A percentile compares a stretch with the other conserved stretches of the same genome.
Evolutionary conservation across 1,140 invertebrate genomes (phyloP).

Genomic region (Drosophila guanche): DNA sequence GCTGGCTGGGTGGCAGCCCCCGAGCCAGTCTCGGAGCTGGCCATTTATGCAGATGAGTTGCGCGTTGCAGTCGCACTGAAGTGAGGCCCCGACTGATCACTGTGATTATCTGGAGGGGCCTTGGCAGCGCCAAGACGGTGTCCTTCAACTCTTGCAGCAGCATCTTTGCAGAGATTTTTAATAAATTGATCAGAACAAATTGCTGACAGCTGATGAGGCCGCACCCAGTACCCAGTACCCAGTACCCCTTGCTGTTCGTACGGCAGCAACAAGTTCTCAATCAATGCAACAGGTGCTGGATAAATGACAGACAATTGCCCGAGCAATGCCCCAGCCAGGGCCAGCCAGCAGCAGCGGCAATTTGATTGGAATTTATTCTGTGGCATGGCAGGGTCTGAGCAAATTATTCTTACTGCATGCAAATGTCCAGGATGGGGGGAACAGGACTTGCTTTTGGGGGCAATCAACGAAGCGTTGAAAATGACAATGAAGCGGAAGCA

Average conservation of each 20-base stretch:
- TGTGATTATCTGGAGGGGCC: conserved; percentile 61
- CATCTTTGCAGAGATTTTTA: conserved; percentile 44
- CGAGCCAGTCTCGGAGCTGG: not conserved
- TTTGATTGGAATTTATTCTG: conserved; percentile 76
- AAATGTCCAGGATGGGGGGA: conserved; percentile 35
- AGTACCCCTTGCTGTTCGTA: not conserved
- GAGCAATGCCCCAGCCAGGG: conserved; percentile 32
- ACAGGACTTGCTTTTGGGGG: conserved; percentile 2
- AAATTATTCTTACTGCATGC: conserved; percentile 70
- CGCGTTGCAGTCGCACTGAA: too few species aligned
- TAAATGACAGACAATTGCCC: conserved; percentile 65
- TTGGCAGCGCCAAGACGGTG: conserved; percentile 3
- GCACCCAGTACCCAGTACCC: conserved; percentile 14
- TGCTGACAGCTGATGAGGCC: conserved; percentile 77
- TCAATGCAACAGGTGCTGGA: conserved; percentile 65
- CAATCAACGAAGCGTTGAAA: conserved; percentile 76
- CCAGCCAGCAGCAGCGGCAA: conserved; percentile 37
- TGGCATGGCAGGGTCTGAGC: conserved; percentile 32
- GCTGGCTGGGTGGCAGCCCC: conserved; percentile 64
- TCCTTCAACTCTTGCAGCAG: conserved; percentile 29
- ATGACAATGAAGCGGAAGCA: conserved; percentile 78
- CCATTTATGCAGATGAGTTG: conserved; percentile 73
- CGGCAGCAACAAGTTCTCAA: conserved; percentile 73
- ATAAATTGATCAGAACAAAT: conserved; percentile 82
- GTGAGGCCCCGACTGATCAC: conserved; percentile 31